Evolutionary conservation across 2,888 invertebrate genomes (phyloP), one percentile per base, ranked within the genome.

Genomic region (Pyralis farinalis): DNA sequence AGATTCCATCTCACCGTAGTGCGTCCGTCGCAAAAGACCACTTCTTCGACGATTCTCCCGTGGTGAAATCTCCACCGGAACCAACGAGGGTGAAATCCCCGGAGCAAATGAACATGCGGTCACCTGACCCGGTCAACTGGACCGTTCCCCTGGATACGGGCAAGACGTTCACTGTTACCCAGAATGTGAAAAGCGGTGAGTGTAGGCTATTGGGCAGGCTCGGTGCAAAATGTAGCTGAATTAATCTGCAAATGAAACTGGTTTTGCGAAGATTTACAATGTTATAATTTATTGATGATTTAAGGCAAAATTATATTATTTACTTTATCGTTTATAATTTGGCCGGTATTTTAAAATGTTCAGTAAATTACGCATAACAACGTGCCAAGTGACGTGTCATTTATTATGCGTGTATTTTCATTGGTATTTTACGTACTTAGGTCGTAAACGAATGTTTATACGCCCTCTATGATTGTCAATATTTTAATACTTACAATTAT

Each of bases 51-150:
- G 89, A 90, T 58, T 86, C 90, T 0, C 90, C 90, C 0, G 93
- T 97, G 55, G 95, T 97, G 20, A 97, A 97, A 80, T 97, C 97
- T 11, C 97, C 97, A 0, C 97, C 97, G 34, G 97, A 97, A 71
- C 97, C 97, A 32, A 97, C 97, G 33, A 90, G 97, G 65, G 97
- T 97, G 47, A 97, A 97, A 83, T 97, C 97, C 7, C 97, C 97
- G 0, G 97, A 97, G 73, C 96, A 96, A 79, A 95, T 96, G 84
- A 93, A 96, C 74, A 96, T 97, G 94, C 92, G 96, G 56, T 97
- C 97, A 11, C 97, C 97, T 8, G 97, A 97, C 85, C 97, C 97
- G 37, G 97, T 97, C 63, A 97, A 97, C 85, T 97, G 97, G 97
- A 97, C 97, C 37, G 97, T 97, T 46, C 97, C 97, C 40, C 91